These are phyloP conservation scores for Hypselothyrea guttata DNA, from an alignment of 2,888 invertebrate species.

Conservation along the genomic window DNA sequence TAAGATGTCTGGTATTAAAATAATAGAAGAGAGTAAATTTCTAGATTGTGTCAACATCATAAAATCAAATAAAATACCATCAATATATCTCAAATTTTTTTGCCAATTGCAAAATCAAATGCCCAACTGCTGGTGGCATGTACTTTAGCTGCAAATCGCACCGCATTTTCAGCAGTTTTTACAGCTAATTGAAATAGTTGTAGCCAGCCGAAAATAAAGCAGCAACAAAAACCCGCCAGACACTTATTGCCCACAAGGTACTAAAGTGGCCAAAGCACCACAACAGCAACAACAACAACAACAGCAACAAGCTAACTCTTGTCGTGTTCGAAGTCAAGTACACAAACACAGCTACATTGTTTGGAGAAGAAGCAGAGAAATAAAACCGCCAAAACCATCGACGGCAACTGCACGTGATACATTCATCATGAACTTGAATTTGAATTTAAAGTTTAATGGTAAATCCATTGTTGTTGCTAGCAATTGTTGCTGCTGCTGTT, in stretches of 20 bases:
- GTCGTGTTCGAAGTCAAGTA: constrained; percentile 53
- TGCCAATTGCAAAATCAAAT: too few species aligned
- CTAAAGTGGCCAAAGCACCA: constrained; percentile 15
- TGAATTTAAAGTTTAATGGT: constrained; percentile 78
- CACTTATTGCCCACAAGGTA: constrained; percentile 57
- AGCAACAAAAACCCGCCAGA: constrained; percentile 4
- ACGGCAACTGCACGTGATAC: constrained; percentile 68
- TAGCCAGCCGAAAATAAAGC: constrained; percentile 21
- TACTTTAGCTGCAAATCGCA: too few species aligned
- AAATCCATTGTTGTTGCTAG: constrained; percentile 58
- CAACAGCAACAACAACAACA: constrained; percentile 19
- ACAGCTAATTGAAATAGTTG: constrained; percentile 22
- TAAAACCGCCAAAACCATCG: constrained; percentile 54
- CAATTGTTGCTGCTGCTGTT: constrained; percentile 20
- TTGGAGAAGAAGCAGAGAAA: constrained; percentile 14
- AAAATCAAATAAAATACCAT: too few species aligned
- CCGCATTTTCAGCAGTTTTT: constrained; percentile 10
- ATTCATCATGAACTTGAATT: constrained; percentile 79
- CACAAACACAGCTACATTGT: constrained; percentile 24
- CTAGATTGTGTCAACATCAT: too few species aligned
- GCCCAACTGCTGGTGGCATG: too few species aligned
- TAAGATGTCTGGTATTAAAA: too few species aligned
- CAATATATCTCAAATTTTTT: too few species aligned
- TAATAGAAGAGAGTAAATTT: too few species aligned
- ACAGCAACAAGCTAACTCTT: constrained; percentile 9